phyloP scores from a whole-genome alignment of 2,113 vertebrate genomes.

The Cathartes aura region DNA sequence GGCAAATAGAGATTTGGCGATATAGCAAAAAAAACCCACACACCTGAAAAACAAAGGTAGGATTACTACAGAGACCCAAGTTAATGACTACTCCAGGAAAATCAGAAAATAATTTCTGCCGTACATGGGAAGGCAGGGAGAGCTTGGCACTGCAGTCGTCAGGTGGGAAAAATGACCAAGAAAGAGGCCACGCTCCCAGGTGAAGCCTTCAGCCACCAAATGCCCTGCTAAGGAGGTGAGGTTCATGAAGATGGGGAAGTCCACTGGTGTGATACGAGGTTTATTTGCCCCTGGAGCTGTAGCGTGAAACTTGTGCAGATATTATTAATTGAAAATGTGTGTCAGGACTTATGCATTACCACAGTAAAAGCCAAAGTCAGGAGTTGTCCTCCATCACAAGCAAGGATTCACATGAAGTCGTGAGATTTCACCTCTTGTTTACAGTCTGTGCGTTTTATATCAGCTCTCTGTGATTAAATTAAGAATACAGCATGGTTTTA shows the following conservation, averaged over 20 bases:
- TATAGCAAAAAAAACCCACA: background rate
- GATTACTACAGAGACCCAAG: background rate
- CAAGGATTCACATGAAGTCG: background rate
- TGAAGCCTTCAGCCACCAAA: background rate
- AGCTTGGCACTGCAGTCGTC: background rate
- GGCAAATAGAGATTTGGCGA: background rate
- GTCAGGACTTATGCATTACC: background rate
- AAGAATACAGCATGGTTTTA: background rate
- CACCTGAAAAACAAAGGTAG: background rate
- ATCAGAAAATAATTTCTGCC: background rate
- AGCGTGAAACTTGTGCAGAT: background rate
- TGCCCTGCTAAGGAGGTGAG: background rate
- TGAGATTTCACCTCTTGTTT: background rate
- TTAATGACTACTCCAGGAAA: background rate
- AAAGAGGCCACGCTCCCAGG: fast-evolving
- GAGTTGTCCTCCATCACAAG: background rate
- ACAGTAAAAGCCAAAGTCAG: background rate
- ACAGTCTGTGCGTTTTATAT: background rate
- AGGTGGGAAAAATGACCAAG: background rate
- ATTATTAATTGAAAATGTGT: background rate
- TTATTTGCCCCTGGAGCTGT: background rate
- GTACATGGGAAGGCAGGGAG: background rate
- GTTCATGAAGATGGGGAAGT: background rate
- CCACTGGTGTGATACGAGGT: background rate
- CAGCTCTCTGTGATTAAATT: background rate